These are phyloP conservation scores for Eupithecia pulchellata DNA, from an alignment of 2,888 invertebrate genomes.

Conservation along the genomic window DNA sequence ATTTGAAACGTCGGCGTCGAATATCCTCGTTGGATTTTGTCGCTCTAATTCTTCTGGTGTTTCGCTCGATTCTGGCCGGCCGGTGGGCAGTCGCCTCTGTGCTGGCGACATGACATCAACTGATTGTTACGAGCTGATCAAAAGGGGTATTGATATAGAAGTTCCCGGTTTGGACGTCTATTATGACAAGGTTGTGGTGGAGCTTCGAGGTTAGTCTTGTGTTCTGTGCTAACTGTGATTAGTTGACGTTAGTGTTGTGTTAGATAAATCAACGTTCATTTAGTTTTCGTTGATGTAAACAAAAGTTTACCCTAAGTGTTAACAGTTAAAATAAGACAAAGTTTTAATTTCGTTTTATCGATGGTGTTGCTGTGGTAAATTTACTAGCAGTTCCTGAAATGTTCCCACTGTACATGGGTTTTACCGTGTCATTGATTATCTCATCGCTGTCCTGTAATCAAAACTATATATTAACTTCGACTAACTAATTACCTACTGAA, in stretches of 20 bases:
- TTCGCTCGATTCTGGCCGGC: constrained; percentile 56
- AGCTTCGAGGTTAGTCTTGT: constrained; percentile 83
- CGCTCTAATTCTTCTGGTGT: constrained; percentile 81
- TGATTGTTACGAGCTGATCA: constrained; percentile 82
- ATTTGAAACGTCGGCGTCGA: constrained; percentile 79
- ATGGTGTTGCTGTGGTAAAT: background rate
- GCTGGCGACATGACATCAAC: constrained; percentile 80
- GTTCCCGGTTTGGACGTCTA: constrained; percentile 83
- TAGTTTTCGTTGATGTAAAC: background rate
- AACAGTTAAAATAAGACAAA: background rate
- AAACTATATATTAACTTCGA: too few species aligned
- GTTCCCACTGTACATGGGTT: constrained; percentile 8
- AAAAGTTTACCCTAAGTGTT: background rate
- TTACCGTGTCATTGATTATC: constrained; percentile 16
- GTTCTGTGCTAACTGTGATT: constrained; percentile 22
- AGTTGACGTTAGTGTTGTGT: background rate
- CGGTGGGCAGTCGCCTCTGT: constrained; percentile 61
- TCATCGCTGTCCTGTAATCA: background rate
- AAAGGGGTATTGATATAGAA: constrained; percentile 79
- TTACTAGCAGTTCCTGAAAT: background rate
- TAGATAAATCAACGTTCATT: background rate
- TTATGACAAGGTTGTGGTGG: constrained; percentile 85
- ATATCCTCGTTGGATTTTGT: constrained; percentile 82
- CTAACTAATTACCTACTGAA: too few species aligned
- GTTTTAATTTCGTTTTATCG: background rate